Evolutionary conservation across 2,113 vertebrate species (phyloP).

Genomic region (Ailurus styani): DNA sequence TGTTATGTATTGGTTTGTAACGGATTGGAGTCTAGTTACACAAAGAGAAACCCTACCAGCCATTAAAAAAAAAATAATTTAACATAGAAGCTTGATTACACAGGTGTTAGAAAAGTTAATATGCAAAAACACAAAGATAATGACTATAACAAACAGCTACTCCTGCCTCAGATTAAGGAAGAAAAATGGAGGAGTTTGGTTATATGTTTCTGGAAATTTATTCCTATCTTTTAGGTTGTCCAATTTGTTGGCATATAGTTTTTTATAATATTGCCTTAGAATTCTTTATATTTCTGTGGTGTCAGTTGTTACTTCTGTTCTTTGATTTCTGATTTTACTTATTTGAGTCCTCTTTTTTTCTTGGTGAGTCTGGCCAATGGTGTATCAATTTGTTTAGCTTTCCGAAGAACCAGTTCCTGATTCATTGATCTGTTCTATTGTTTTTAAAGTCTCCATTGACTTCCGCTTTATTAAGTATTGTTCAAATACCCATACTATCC

Average conservation of each 20-base stretch:
- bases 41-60: neutral
- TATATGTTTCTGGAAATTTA: no score
- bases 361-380: neutral
- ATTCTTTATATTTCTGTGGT: no score
- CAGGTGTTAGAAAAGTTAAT: neutral
- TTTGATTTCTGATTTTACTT: no score
- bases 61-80: neutral
- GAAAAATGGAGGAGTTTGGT: neutral
- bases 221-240: no score
- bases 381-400: neutral
- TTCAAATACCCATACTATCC: neutral
- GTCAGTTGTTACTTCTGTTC: no score
- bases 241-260: no score
- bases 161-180: neutral
- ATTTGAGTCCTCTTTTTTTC: neutral
- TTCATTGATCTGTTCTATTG: neutral
- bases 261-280: no score
- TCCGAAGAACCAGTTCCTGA: neutral
- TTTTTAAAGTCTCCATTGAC: neutral
- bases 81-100: neutral
- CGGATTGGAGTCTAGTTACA: neutral
- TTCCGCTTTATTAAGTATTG: neutral
- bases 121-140: neutral
- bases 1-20: neutral
- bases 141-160: neutral